A percentile compares a stretch with the other conserved stretches of the same genome.
These are phyloP conservation scores for Cartodere bifasciata DNA, from an alignment of 2,888 invertebrate genomes.

Conservation along the genomic window DNA sequence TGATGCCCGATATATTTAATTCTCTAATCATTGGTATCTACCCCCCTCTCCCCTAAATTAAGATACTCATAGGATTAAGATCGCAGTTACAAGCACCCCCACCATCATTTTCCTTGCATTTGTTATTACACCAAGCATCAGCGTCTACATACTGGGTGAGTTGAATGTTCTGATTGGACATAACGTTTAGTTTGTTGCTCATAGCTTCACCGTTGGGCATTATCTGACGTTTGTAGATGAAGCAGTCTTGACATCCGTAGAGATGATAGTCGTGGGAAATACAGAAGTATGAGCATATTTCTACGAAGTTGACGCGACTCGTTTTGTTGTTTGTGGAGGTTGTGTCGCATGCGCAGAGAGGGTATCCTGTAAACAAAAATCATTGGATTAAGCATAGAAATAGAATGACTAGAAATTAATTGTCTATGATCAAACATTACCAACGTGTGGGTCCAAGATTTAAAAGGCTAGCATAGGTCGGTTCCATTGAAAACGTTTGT, in stretches of 20 bases:
- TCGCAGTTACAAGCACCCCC: conserved; percentile 69
- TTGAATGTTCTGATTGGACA: background rate
- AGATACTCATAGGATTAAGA: conserved; percentile 49
- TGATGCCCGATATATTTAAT: too few relatives aligned
- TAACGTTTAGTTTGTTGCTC: background rate
- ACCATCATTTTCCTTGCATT: conserved; percentile 56
- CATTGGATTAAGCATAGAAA: too few relatives aligned
- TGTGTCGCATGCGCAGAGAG: conserved; percentile 39
- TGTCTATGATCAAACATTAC: too few relatives aligned
- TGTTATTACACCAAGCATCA: conserved; percentile 43
- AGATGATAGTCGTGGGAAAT: conserved; percentile 26
- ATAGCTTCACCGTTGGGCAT: background rate
- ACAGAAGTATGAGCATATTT: conserved; percentile 43
- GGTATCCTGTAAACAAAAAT: too few relatives aligned
- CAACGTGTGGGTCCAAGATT: too few relatives aligned
- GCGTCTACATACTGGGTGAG: conserved; percentile 6
- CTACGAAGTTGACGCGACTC: conserved; percentile 32
- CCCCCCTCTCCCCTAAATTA: too few relatives aligned
- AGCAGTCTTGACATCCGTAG: conserved; percentile 36
- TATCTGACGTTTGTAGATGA: background rate
- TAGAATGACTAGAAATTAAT: too few relatives aligned
- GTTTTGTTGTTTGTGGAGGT: conserved; percentile 10
- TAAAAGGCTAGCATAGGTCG: too few relatives aligned
- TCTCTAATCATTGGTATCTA: too few relatives aligned
- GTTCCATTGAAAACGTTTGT: too few relatives aligned